Evolutionary conservation across 1,140 invertebrate species (phyloP), one percentile per base, ranked within the genome.

Genomic region (Bicyclus anynana): DNA sequence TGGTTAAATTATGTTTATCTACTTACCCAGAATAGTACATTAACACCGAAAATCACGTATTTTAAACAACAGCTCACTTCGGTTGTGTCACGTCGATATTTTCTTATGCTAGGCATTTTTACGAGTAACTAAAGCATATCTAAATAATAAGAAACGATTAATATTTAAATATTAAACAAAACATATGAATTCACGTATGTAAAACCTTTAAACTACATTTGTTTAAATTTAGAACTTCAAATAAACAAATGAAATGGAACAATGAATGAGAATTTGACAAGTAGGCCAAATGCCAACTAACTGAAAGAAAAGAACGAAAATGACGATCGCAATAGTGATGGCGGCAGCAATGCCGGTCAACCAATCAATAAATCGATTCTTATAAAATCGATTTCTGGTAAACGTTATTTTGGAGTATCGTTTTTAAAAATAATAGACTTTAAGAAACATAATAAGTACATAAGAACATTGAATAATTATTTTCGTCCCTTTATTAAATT

Each of bases 11-110:
- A 47, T 14, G 47, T 16, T 21, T 17, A 21, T 40, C 14, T 52
- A 91, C 94, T 94, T 89, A 98, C 96, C 97, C 97, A 99, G 91
- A 99, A 98, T 69, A 98, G 90, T 62, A 99, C 97, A 92, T 99
- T 99, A 89, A 98, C 97, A 82, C 95, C 94, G 90, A 99, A 99
- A 72, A 98, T 97, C 81, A 98, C 92, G 91, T 98, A 99, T 90
- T 99, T 99, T 46, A 98, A 91, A 88, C 97, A 98, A 91, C 97
- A 98, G 91, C 96, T 97, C 75, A 99, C 96, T 95, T 98, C 97
- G 84, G 93, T 96, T 62, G 94, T 94, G 86, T 96, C 94, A 74
- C 95, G 91, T 80, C 95, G 90, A 89, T 95, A 94, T 89, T 95
- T 95, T 73, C 93, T 89, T 74, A 93, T 89, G 50, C 80, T 84